Conservation (phyloP, 2,888 invertebrate genomes). For the Cremastinae sp. region DNA sequence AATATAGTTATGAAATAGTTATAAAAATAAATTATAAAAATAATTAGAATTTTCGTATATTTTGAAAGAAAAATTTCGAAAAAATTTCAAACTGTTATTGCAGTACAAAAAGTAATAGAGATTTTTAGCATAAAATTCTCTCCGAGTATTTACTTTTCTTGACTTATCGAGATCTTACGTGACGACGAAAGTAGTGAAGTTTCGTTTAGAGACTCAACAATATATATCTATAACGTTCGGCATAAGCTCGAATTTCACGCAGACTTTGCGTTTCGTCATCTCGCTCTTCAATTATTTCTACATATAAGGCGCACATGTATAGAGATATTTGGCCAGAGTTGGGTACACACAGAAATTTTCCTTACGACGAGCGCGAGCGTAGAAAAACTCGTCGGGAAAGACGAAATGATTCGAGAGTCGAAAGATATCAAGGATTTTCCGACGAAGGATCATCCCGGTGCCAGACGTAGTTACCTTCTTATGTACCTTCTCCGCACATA, state of each 20-base stretch:
- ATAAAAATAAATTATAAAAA: too few species aligned
- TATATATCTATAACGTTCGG: conserved; percentile 18
- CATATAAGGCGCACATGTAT: conserved; percentile 2
- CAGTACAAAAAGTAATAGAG: too few species aligned
- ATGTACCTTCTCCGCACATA: background rate
- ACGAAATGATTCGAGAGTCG: conserved; percentile 33
- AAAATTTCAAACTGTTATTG: too few species aligned
- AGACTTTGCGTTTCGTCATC: conserved; percentile 39
- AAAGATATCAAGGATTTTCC: conserved; percentile 58
- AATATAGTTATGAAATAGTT: too few species aligned
- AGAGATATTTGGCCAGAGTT: background rate
- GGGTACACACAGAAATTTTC: background rate
- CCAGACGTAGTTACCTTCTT: conserved; percentile 51
- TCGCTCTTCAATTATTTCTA: conserved; percentile 3
- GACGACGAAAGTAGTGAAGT: conserved; percentile 26
- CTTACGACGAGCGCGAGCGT: background rate
- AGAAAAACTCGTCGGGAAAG: conserved; percentile 38
- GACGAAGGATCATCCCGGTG: conserved; percentile 54
- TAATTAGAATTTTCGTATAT: too few species aligned
- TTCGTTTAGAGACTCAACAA: conserved; percentile 21
- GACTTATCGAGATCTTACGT: conserved; percentile 19
- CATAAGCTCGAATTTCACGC: conserved; percentile 42
- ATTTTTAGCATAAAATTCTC: too few species aligned
- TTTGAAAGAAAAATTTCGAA: too few species aligned
- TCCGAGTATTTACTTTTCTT: conserved; percentile 6